phyloP scores from a whole-genome alignment of 2,888 invertebrate species.

The Steinernema carpocapsae region DNA sequence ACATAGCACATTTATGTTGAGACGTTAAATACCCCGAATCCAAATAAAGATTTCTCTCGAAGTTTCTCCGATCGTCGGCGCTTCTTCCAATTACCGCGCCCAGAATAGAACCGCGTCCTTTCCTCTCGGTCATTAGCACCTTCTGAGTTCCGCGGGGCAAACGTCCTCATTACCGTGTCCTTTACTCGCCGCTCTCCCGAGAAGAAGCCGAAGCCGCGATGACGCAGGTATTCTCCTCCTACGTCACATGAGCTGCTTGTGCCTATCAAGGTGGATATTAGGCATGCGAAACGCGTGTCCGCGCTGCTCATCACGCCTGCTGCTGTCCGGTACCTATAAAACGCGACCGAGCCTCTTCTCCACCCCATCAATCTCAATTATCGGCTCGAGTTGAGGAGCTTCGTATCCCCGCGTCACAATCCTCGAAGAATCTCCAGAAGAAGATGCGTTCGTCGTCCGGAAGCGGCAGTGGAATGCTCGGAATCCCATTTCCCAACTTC shows the following conservation, averaged over 20 bases:
- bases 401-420: not conserved
- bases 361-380: slow-evolving; percentile 25
- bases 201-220: not conserved
- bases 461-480: slow-evolving; percentile 21
- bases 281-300: slow-evolving; percentile 7
- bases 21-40: not conserved
- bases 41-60: not conserved
- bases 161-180: slow-evolving; percentile 17
- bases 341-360: not conserved
- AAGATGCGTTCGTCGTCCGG: slow-evolving; percentile 7
- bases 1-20: too few species aligned
- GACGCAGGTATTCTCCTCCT: not conserved
- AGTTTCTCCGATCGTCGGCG: not conserved
- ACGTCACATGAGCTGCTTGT: slow-evolving; percentile 15
- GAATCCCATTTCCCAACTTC: slow-evolving; percentile 23
- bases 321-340: slow-evolving; percentile 17
- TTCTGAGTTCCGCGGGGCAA: not conserved
- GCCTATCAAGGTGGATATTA: slow-evolving; percentile 23
- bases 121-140: not conserved
- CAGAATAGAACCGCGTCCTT: not conserved
- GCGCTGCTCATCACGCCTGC: slow-evolving; percentile 13
- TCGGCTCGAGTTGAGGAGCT: not conserved
- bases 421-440: not conserved
- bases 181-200: too few species aligned
- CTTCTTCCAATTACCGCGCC: slow-evolving; percentile 12